These are phyloP conservation scores for Diorhabda carinulata DNA, from an alignment of 1,140 invertebrate species.

Conservation along the genomic window DNA sequence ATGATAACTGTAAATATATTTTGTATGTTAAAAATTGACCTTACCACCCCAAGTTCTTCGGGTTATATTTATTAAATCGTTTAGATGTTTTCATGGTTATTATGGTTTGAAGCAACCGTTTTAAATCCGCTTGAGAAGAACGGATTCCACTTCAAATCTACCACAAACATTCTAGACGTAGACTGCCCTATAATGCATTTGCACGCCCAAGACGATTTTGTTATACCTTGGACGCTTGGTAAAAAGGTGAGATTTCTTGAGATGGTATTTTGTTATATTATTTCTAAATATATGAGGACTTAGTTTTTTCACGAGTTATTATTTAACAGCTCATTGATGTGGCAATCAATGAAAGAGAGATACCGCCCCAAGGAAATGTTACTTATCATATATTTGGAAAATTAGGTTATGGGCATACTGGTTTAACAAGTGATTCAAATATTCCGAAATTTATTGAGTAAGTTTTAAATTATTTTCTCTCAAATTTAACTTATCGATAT, in stretches of 20 bases:
- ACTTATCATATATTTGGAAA: conserved; percentile 31
- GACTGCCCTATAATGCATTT: conserved; percentile 76
- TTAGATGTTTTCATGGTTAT: conserved; percentile 53
- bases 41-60: no score
- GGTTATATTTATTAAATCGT: conserved; percentile 19
- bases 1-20: no score
- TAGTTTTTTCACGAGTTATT: background rate
- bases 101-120: conserved; percentile 68
- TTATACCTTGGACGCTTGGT: conserved; percentile 73
- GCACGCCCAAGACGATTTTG: conserved; percentile 82
- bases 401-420: conserved; percentile 31
- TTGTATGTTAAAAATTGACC: no score
- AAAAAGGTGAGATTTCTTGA: conserved; percentile 53
- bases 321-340: conserved; percentile 3
- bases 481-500: background rate
- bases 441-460: conserved; percentile 27
- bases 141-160: conserved; percentile 64
- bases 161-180: conserved; percentile 62
- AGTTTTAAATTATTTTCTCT: conserved; percentile 11
- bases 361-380: conserved; percentile 28
- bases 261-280: no score
- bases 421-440: conserved; percentile 23
- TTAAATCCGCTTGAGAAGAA: conserved; percentile 62
- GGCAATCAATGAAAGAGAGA: conserved; percentile 4
- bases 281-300: no score